Percentiles rank a stretch among this genome's conserved stretches.
Conservation (phyloP, 2,888 invertebrate species). For the Nemotelus nigrinus region DNA sequence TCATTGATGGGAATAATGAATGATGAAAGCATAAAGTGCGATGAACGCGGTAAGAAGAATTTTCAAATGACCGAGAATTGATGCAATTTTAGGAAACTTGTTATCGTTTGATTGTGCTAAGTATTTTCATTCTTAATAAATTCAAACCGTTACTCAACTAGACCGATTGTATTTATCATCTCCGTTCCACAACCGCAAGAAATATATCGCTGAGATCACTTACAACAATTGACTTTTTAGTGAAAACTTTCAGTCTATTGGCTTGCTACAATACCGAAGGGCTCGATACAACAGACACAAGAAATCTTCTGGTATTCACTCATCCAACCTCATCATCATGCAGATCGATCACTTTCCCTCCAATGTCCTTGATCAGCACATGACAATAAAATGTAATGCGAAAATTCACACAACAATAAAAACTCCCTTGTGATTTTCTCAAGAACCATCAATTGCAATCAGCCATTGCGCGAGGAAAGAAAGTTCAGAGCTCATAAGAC, state of each 20-base stretch:
- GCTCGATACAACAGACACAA: background rate
- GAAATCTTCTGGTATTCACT: slow-evolving; percentile 5
- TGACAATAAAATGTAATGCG: slow-evolving; percentile 51
- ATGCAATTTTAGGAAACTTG: no score
- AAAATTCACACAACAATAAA: slow-evolving; percentile 52
- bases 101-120: no score
- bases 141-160: no score
- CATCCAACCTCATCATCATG: background rate
- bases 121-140: no score
- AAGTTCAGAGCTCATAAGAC: slow-evolving; percentile 36
- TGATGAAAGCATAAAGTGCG: no score
- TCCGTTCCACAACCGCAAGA: no score
- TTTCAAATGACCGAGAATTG: no score
- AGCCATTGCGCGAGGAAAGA: background rate
- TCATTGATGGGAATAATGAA: no score
- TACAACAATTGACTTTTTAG: slow-evolving; percentile 40
- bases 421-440: slow-evolving; percentile 44
- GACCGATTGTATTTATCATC: no score
- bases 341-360: background rate
- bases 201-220: slow-evolving; percentile 4
- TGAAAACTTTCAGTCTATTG: background rate
- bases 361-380: slow-evolving; percentile 23
- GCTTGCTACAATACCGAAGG: background rate
- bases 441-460: slow-evolving; percentile 49
- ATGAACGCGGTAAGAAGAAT: no score